A percentile compares a stretch with the other conserved stretches of the same genome.
Conservation (phyloP, 2,888 invertebrate species). For the Melinopterus prodromus region DNA sequence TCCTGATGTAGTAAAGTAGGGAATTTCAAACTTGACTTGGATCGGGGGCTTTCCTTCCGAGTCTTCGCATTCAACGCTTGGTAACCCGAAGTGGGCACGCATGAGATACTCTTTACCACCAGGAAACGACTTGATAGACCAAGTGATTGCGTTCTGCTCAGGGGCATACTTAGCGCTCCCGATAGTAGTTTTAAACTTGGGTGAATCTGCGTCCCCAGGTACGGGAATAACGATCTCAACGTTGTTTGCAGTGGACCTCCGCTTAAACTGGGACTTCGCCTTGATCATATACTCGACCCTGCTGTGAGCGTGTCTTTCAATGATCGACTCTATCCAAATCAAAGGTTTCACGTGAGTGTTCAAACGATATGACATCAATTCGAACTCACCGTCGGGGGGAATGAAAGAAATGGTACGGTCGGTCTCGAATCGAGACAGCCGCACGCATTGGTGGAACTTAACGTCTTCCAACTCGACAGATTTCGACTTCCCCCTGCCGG, state of each 20-base stretch:
- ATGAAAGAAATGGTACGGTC: constrained; percentile 98
- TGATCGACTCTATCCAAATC: constrained; percentile 99
- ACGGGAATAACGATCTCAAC: constrained; percentile 98
- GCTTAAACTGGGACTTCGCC: constrained; percentile 97
- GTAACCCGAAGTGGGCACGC: constrained; percentile 97
- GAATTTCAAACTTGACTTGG: constrained; percentile 98
- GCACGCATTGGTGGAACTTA: constrained; percentile 98
- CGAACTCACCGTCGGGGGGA: constrained; percentile 99
- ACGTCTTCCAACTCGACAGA: constrained; percentile 98
- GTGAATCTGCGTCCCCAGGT: constrained; percentile 96
- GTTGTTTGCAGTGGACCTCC: constrained; percentile 97
- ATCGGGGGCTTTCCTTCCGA: constrained; percentile 97
- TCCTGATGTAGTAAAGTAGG: constrained; percentile 98
- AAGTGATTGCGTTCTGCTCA: constrained; percentile 95
- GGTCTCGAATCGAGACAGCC: constrained; percentile 96
- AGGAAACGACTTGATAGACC: constrained; percentile 97
- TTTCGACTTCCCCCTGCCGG: constrained; percentile 96
- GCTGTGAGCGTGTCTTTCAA: constrained; percentile 96
- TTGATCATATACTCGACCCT: constrained; percentile 99
- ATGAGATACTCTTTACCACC: constrained; percentile 98
- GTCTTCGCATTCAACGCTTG: constrained; percentile 95
- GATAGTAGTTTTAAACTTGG: constrained; percentile 97
- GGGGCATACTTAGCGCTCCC: constrained; percentile 98
- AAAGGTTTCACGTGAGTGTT: constrained; percentile 97
- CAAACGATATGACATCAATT: constrained; percentile 96